These are phyloP conservation scores for Pterostichus madidus DNA, from an alignment of 2,888 invertebrate species.

Conservation along the genomic window DNA sequence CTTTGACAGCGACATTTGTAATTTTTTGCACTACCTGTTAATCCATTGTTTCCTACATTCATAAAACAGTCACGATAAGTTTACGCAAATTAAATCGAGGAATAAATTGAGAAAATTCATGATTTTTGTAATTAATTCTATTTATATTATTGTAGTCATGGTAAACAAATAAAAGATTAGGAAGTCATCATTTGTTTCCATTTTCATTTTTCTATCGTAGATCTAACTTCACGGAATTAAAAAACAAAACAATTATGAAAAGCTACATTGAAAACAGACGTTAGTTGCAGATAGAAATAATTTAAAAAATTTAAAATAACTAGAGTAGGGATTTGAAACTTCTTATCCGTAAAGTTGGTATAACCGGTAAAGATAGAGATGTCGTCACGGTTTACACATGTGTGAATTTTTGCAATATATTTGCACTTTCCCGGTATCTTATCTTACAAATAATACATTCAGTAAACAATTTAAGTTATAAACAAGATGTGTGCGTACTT, in stretches of 20 bases:
- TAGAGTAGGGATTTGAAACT: constrained; percentile 48
- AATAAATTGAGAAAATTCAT: constrained; percentile 8
- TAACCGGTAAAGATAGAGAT: constrained; percentile 72
- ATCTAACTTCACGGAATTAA: background rate
- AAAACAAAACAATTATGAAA: constrained; percentile 13
- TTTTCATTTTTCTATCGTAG: background rate
- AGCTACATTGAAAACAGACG: background rate
- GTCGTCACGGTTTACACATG: constrained; percentile 77
- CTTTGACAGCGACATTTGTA: constrained; percentile 55
- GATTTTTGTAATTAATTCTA: background rate
- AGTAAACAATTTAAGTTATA: constrained; percentile 56
- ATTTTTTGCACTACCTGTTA: constrained; percentile 29
- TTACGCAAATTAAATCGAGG: background rate
- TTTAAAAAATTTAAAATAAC: constrained; percentile 51
- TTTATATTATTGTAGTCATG: background rate
- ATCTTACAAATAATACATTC: constrained; percentile 57
- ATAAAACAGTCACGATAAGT: background rate
- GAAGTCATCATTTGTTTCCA: background rate
- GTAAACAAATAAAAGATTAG: background rate
- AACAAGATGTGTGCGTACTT: constrained; percentile 53
- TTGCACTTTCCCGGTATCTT: constrained; percentile 66
- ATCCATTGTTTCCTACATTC: constrained; percentile 4
- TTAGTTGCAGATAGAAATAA: constrained; percentile 11
- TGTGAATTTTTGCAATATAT: constrained; percentile 75
- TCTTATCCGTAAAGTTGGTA: constrained; percentile 57